Conservation (phyloP, 64 coral and sea anemone species). For the Astreopora myriophthalma region DNA sequence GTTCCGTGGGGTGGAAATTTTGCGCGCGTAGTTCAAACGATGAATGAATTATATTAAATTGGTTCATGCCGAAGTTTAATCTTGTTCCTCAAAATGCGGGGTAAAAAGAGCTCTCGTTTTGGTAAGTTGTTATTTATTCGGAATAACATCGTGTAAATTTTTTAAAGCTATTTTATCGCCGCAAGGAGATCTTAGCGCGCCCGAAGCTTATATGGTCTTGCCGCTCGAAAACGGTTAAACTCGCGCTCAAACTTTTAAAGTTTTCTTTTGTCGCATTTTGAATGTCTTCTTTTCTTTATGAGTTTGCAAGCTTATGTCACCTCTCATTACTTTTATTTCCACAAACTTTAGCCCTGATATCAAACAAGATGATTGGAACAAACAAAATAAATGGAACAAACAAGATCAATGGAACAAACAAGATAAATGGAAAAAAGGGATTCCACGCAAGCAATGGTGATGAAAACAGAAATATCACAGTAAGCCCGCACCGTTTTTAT, state of each 20-base stretch:
- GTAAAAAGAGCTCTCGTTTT: background rate
- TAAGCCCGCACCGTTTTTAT: no score
- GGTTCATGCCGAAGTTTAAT: background rate
- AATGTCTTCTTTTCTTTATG: no score
- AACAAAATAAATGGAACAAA: no score
- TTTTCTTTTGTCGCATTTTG: no score
- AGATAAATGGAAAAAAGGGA: background rate
- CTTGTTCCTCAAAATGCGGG: background rate
- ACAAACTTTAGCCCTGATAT: background rate
- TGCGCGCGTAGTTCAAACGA: slow-evolving; percentile 88
- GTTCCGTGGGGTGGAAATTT: slow-evolving; percentile 61
- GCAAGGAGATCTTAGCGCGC: background rate
- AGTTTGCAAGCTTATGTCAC: no score
- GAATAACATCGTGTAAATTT: background rate
- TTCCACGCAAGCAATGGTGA: slow-evolving; percentile 1
- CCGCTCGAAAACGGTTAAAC: no score
- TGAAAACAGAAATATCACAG: slow-evolving; percentile 19
- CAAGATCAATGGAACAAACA: no score
- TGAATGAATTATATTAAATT: slow-evolving; percentile 12
- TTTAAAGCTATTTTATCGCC: background rate
- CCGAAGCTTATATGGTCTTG: no score
- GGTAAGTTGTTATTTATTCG: background rate
- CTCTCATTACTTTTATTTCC: background rate
- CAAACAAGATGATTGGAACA: slow-evolving; percentile 26
- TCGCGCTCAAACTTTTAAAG: no score